Evolutionary conservation across 2,113 vertebrate species (phyloP), one percentile per base, ranked within the genome.

Genomic region (Labeo rohita): DNA sequence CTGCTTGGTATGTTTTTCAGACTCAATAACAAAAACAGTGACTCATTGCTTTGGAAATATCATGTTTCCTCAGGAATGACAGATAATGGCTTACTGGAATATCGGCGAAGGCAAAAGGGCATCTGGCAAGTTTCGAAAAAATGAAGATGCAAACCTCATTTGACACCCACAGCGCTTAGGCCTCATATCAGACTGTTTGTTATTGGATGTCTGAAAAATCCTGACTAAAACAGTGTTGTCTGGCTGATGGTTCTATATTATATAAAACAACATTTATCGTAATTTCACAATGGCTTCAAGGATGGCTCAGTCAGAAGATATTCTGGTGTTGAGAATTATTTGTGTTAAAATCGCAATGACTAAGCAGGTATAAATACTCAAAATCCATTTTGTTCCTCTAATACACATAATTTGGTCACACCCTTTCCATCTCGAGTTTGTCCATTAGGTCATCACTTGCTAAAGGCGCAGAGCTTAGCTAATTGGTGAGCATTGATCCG

Each of bases 401-500:
- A 54, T 36, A 77, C 7, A 9, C 28, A 23, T 77, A 3, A 0
- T 28, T 34, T 8, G 6, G 72, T 52, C 47, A 2, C 75, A 77
- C 75, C 75, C 28, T 52, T 77, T 54, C 63, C 45, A 18, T 52
- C 23, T 52, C 9, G 1, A 47, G 45, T 36, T 50, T 8, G 8
- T 82, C 63, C 23, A 68, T 66, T 63, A 63, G 54, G 45, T 78
- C 49, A 88, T 90, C 83, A 86, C 91, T 95, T 93, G 94, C 94
- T 95, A 77, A 92, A 94, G 95, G 95, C 93, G 90, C 95, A 95
- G 95, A 95, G 94, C 95, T 96, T 95, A 95, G 95, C 95, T 95
- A 92, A 95, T 95, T 95, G 94, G 93, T 94, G 95, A 96, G 95
- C 95, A 96, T 91, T 95, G 94, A 94, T 95, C 94, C 93, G 89